Evolutionary conservation across 2,113 vertebrate genomes (phyloP).

Genomic region (Himantopus leucocephalus): DNA sequence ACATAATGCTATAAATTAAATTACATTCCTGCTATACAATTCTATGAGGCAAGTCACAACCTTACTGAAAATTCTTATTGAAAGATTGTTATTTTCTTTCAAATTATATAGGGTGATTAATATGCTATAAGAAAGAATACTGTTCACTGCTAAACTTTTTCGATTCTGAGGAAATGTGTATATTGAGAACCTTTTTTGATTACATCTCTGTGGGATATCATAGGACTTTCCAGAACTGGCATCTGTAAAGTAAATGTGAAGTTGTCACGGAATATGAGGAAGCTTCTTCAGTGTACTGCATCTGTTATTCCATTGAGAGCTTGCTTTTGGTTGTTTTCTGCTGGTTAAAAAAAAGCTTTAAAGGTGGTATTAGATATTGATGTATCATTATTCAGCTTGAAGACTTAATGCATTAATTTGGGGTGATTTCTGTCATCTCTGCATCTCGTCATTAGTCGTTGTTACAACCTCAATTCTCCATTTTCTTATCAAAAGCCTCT

Average conservation of each 20-base stretch:
- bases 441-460: not conserved
- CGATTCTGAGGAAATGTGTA: not conserved
- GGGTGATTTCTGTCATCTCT: slow-evolving; percentile 21
- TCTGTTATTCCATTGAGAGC: not conserved
- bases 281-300: not conserved
- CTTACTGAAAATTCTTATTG: not conserved
- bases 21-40: not conserved
- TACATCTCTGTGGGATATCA: not conserved
- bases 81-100: not conserved
- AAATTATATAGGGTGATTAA: not conserved
- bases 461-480: not conserved
- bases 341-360: not conserved
- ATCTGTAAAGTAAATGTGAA: not conserved
- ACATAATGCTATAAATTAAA: not conserved
- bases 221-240: not conserved
- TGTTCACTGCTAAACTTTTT: not conserved
- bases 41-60: not conserved
- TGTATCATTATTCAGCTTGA: not conserved
- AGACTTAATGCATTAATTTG: slow-evolving; percentile 19
- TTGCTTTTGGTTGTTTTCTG: not conserved
- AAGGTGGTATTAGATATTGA: not conserved
- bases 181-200: not conserved
- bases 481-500: slow-evolving; percentile 15
- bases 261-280: not conserved
- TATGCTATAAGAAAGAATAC: not conserved